A percentile compares a stretch with the other conserved stretches of the same genome.
These are phyloP conservation scores for Eumerus sabulonum DNA, from an alignment of 2,888 invertebrate species.

Conservation along the genomic window DNA sequence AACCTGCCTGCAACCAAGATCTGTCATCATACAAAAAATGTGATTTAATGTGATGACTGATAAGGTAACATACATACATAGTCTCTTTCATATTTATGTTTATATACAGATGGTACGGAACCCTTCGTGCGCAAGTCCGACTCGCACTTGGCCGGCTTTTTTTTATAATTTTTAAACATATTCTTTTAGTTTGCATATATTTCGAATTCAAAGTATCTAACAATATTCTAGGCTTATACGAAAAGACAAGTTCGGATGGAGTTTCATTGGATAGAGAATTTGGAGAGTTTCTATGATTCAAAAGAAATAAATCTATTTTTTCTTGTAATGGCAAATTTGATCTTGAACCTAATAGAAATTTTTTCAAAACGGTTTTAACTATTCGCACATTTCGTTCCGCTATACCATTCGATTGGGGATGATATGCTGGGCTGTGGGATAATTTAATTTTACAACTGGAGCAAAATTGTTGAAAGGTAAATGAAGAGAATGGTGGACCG, in stretches of 20 bases:
- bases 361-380: slow-evolving; percentile 5
- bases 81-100: too few species aligned
- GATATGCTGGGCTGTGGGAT: slow-evolving; percentile 21
- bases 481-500: slow-evolving; percentile 31
- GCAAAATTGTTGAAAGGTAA: slow-evolving; percentile 27
- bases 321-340: slow-evolving; percentile 26
- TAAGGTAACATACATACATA: too few species aligned
- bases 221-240: slow-evolving; percentile 28
- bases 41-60: too few species aligned
- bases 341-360: slow-evolving; percentile 15
- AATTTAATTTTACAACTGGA: slow-evolving; percentile 31
- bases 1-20: too few species aligned
- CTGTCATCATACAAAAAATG: too few species aligned
- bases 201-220: slow-evolving; percentile 17
- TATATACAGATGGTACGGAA: too few species aligned
- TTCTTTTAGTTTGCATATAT: too few species aligned
- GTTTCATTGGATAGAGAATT: slow-evolving; percentile 34
- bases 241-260: slow-evolving; percentile 32
- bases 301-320: slow-evolving; percentile 27
- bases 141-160: too few species aligned
- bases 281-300: slow-evolving; percentile 24
- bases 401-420: slow-evolving; percentile 24
- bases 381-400: slow-evolving; percentile 30
- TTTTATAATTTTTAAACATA: too few species aligned
- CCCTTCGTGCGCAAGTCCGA: too few species aligned